Evolutionary conservation across 2,113 vertebrate genomes (phyloP).

Genomic region (Eublepharis macularius): DNA sequence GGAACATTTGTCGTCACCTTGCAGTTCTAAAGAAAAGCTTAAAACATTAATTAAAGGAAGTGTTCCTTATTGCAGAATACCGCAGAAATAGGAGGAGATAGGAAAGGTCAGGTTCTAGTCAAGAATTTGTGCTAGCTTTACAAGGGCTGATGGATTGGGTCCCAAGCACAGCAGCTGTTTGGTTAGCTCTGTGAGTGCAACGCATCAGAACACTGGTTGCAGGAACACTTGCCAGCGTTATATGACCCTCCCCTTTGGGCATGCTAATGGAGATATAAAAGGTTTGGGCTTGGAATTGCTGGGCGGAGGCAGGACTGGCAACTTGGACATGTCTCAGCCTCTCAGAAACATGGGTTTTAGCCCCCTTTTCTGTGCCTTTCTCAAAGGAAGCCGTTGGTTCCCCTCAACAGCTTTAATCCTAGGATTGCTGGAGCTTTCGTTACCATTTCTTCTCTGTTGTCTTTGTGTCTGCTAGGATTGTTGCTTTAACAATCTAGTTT

Average conservation of each 20-base stretch:
- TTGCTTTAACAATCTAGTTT: constrained; percentile 50
- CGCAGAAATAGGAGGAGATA: no score
- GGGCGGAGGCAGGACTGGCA: neutral
- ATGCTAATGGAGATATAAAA: neutral
- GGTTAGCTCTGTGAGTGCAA: neutral
- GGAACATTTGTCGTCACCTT: neutral
- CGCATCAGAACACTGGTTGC: neutral
- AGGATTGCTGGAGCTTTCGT: neutral
- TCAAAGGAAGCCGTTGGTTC: neutral
- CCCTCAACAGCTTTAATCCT: neutral
- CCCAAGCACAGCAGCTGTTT: neutral
- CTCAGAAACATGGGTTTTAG: neutral
- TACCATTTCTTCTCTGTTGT: neutral
- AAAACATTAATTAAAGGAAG: neutral
- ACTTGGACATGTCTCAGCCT: neutral
- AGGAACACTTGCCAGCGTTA: neutral
- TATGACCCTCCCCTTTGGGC: neutral
- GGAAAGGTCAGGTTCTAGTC: neutral
- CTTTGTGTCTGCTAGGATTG: no score
- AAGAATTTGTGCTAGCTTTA: no score
- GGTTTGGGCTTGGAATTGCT: neutral
- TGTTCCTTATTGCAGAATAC: neutral
- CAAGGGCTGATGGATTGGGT: neutral
- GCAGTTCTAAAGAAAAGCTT: neutral
- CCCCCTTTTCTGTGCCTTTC: neutral